Percentiles rank a stretch among this genome's conserved stretches.
Conservation (phyloP, 2,113 vertebrate genomes). For the Nymphicus hollandicus region DNA sequence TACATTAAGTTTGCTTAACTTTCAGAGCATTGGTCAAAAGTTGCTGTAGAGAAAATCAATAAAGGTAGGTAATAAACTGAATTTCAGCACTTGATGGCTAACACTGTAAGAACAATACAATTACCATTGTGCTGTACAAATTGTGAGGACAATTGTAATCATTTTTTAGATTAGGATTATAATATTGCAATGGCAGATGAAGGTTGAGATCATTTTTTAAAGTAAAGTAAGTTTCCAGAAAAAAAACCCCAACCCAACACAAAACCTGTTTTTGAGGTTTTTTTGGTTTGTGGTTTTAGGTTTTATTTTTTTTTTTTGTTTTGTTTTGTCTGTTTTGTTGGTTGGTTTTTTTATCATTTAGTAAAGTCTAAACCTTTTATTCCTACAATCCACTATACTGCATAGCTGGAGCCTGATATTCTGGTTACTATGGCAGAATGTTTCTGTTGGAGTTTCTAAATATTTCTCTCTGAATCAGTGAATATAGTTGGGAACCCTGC, state of each 20-base stretch:
- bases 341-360: neutral
- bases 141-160: neutral
- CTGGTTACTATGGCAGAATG: neutral
- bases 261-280: neutral
- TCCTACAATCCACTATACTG: neutral
- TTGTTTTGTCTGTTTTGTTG: neutral
- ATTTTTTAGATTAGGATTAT: neutral
- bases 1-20: neutral
- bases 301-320: neutral
- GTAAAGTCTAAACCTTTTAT: neutral
- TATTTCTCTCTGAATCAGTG: neutral
- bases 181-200: neutral
- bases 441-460: neutral
- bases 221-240: neutral
- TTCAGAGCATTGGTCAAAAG: neutral
- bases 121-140: neutral
- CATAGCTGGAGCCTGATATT: neutral
- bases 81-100: neutral
- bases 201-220: neutral
- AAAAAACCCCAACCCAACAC: accelerated
- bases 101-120: neutral
- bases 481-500: neutral
- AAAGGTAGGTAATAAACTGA: neutral
- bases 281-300: neutral
- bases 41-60: neutral